These are phyloP conservation scores for Epinephelus malabaricus DNA, from an alignment of 2,797 vertebrate species.

Conservation along the genomic window DNA sequence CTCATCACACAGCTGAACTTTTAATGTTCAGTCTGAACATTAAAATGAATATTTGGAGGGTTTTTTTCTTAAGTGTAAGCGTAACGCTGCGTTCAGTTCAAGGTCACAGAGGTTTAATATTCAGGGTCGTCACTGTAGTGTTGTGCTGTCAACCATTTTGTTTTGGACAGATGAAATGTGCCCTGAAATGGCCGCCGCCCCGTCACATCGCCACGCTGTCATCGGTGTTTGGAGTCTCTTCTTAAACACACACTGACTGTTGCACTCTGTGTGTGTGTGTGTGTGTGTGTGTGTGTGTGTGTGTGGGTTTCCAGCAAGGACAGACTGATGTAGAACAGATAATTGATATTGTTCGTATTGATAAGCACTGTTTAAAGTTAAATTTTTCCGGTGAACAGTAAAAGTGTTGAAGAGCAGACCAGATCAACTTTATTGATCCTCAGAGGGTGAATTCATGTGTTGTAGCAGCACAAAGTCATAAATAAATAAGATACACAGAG, in stretches of 20 bases:
- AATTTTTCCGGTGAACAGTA: background rate
- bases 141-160: slow-evolving; percentile 71
- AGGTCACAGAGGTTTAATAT: accelerated
- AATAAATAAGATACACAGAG: too few species aligned
- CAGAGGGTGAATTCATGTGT: too few species aligned
- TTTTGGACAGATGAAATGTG: slow-evolving; percentile 20
- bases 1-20: accelerated
- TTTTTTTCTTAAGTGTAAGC: background rate
- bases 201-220: background rate
- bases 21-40: accelerated
- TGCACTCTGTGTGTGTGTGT: background rate
- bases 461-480: too few species aligned
- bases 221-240: background rate
- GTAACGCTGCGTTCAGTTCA: accelerated
- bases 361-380: background rate
- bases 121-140: background rate
- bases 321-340: background rate
- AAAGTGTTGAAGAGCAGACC: background rate
- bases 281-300: slow-evolving; percentile 8
- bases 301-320: slow-evolving; percentile 21
- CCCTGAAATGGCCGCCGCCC: slow-evolving; percentile 70
- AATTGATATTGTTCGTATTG: background rate
- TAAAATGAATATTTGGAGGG: too few species aligned
- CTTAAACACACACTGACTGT: slow-evolving; percentile 1
- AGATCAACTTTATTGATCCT: too few species aligned